Evolutionary conservation across 2,113 vertebrate species (phyloP).

Genomic region (Pithys albifrons): DNA sequence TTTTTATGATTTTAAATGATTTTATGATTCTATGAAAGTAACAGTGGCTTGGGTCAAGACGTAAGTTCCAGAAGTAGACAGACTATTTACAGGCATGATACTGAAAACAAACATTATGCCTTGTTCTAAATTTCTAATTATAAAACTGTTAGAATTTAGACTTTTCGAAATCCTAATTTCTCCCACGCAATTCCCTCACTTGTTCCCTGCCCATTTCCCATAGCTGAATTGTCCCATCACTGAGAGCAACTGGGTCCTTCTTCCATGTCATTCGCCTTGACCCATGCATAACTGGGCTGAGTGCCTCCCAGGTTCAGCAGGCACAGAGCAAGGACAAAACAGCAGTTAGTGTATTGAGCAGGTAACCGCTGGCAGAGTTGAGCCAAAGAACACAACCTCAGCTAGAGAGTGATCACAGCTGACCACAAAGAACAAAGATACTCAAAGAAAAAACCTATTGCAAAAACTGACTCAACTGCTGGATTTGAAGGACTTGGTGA

Average conservation of each 20-base stretch:
- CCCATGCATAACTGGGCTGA: neutral
- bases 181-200: neutral
- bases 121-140: neutral
- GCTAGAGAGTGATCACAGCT: neutral
- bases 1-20: neutral
- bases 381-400: neutral
- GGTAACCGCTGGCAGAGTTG: neutral
- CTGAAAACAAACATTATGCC: neutral
- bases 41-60: fast-evolving
- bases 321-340: neutral
- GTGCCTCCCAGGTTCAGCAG: fast-evolving
- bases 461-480: neutral
- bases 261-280: neutral
- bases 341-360: neutral
- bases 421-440: neutral
- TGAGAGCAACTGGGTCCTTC: neutral
- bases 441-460: neutral
- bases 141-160: neutral
- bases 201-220: neutral
- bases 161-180: neutral
- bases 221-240: neutral
- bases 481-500: neutral
- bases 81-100: neutral
- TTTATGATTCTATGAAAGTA: neutral
- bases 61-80: neutral